phyloP scores from a whole-genome alignment of 2,888 invertebrate species.

The Papilio protenor region DNA sequence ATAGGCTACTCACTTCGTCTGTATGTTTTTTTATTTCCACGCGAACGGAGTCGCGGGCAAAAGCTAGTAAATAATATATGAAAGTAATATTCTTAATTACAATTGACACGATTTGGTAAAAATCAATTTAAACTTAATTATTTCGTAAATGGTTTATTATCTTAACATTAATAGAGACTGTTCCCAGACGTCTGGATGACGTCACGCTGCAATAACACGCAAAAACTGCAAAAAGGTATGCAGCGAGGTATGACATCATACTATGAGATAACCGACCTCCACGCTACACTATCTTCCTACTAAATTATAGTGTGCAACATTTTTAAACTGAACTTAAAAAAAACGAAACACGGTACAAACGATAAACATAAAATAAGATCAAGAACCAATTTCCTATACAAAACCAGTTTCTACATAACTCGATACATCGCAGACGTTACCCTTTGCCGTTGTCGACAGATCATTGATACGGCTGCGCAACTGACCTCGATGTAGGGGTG shows the following conservation, averaged over 20 bases:
- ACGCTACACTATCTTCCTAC: constrained; percentile 1
- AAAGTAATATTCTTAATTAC: not conserved
- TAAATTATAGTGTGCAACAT: not conserved
- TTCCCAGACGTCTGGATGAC: constrained; percentile 31
- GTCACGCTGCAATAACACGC: constrained; percentile 22
- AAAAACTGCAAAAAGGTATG: constrained; percentile 28
- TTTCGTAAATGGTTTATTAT: not conserved
- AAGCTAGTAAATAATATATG: not conserved
- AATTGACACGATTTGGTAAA: not conserved
- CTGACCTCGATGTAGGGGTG: constrained; percentile 35
- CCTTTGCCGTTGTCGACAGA: constrained; percentile 18
- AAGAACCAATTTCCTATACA: not conserved
- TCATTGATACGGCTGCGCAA: constrained; percentile 42
- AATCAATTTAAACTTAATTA: constrained; percentile 28
- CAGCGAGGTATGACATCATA: constrained; percentile 39
- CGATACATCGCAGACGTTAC: constrained; percentile 25
- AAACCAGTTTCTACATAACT: constrained; percentile 1
- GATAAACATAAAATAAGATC: not conserved
- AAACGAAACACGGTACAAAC: too few relatives aligned
- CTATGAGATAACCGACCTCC: constrained; percentile 36
- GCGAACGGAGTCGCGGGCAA: too few relatives aligned
- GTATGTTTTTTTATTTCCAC: too few relatives aligned
- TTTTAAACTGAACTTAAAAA: not conserved
- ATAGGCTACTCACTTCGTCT: too few relatives aligned
- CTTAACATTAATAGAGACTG: not conserved